phyloP scores from a whole-genome alignment of 2,888 invertebrate species.

The Mythimna loreyi region DNA sequence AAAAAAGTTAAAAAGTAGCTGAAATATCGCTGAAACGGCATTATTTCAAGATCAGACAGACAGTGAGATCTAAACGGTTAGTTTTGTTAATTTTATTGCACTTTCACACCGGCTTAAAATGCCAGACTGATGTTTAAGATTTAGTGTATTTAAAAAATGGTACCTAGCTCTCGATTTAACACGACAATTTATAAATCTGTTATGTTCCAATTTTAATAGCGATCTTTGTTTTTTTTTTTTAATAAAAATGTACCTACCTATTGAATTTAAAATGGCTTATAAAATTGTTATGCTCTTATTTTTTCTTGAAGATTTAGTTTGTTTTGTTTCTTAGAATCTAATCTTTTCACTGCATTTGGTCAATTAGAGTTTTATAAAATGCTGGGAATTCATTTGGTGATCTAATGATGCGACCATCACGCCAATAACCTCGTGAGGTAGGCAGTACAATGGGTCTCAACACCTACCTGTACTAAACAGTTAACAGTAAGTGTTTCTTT shows the following conservation, averaged over 20 bases:
- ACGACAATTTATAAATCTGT: conserved; percentile 14
- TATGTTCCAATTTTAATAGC: conserved; percentile 1
- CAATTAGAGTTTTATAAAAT: not conserved
- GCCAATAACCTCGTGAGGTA: not conserved
- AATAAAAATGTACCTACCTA: not conserved
- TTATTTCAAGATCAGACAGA: conserved; percentile 30
- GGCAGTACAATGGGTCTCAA: not conserved
- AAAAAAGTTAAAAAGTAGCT: conserved; percentile 6
- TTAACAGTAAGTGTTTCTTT: not conserved
- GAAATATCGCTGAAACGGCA: conserved; percentile 31
- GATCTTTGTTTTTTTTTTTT: conserved; percentile 13
- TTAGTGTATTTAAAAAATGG: conserved; percentile 35
- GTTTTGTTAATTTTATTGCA: conserved; percentile 51
- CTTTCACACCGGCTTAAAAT: conserved; percentile 56
- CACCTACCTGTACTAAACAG: not conserved
- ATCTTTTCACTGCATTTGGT: not conserved
- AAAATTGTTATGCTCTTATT: not conserved
- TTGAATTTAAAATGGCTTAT: not conserved
- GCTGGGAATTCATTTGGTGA: not conserved
- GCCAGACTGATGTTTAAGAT: conserved; percentile 22
- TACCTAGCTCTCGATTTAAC: conserved; percentile 11
- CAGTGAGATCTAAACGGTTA: conserved; percentile 30
- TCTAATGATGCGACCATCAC: not conserved
- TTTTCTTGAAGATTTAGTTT: not conserved
- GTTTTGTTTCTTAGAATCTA: not conserved